Percentiles rank a stretch among this genome's conserved stretches.
Conservation (phyloP, 2,113 vertebrate genomes). For the Tilapia sparmanii region DNA sequence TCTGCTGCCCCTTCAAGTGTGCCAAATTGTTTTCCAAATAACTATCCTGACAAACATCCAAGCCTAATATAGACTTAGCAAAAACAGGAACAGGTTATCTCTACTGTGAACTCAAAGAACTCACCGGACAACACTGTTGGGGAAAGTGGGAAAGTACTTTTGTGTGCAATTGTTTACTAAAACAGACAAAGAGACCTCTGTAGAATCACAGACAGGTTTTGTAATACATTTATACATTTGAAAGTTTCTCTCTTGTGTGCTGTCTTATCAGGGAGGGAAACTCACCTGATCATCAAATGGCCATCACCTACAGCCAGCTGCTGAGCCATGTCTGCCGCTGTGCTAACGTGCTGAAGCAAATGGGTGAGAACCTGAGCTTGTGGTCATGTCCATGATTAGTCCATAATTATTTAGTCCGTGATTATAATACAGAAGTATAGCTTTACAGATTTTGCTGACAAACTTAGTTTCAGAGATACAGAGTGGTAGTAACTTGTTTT, state of each 20-base stretch:
- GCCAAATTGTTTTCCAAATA: neutral
- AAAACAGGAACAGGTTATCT: conserved; percentile 17
- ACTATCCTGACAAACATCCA: conserved; percentile 17
- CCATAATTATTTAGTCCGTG: neutral
- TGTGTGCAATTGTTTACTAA: neutral
- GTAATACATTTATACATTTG: neutral
- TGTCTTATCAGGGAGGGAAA: conserved; percentile 74
- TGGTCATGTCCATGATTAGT: neutral
- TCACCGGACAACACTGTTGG: neutral
- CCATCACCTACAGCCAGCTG: conserved; percentile 73
- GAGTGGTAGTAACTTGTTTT: neutral
- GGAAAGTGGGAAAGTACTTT: neutral
- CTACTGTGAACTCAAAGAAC: neutral
- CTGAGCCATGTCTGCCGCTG: conserved; percentile 74
- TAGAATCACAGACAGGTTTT: neutral
- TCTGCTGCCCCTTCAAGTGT: conserved; percentile 2
- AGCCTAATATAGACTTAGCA: conserved; percentile 29
- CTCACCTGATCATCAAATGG: conserved; percentile 61
- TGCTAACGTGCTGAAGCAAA: conserved; percentile 70
- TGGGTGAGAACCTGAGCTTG: conserved; percentile 62
- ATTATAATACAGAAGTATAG: neutral
- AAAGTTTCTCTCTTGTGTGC: neutral
- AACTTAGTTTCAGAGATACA: neutral
- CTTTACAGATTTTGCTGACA: neutral
- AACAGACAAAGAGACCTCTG: neutral